Conservation (phyloP, 2,113 vertebrate genomes). For the Hippocampus zosterae region DNA sequence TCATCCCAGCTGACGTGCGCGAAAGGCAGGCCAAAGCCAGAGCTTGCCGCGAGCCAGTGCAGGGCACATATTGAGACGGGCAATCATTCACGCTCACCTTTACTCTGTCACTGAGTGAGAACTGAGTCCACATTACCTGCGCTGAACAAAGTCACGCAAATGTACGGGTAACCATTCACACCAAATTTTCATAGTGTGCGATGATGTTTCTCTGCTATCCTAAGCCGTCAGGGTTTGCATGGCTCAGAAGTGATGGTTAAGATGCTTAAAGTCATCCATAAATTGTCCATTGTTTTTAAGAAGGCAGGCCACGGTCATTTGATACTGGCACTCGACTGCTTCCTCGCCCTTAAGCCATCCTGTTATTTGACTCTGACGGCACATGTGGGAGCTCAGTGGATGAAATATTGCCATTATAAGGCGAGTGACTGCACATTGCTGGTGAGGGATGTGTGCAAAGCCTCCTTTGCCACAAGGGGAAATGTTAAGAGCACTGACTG, state of each 20-base stretch:
- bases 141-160: too few relatives aligned
- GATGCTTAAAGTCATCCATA: conserved; percentile 63
- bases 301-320: conserved; percentile 62
- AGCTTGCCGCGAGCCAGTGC: too few relatives aligned
- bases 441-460: conserved; percentile 29
- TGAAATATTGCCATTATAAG: conserved; percentile 55
- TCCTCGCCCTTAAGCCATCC: conserved; percentile 53
- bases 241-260: conserved; percentile 32
- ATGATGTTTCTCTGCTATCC: conserved; percentile 12
- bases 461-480: conserved; percentile 25
- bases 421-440: conserved; percentile 27
- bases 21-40: too few relatives aligned
- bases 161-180: not conserved
- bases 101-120: too few relatives aligned
- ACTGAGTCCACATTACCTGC: too few relatives aligned
- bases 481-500: conserved; percentile 40
- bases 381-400: conserved; percentile 48
- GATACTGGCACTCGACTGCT: conserved; percentile 51
- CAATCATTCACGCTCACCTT: too few relatives aligned
- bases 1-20: too few relatives aligned
- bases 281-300: conserved; percentile 70
- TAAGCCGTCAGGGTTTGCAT: conserved; percentile 30
- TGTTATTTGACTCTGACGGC: conserved; percentile 60
- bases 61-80: too few relatives aligned
- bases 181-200: too few relatives aligned